Base-by-base conservation (phyloP, 2,888 invertebrate genomes). In the Meiosimyza platycephala region DNA sequence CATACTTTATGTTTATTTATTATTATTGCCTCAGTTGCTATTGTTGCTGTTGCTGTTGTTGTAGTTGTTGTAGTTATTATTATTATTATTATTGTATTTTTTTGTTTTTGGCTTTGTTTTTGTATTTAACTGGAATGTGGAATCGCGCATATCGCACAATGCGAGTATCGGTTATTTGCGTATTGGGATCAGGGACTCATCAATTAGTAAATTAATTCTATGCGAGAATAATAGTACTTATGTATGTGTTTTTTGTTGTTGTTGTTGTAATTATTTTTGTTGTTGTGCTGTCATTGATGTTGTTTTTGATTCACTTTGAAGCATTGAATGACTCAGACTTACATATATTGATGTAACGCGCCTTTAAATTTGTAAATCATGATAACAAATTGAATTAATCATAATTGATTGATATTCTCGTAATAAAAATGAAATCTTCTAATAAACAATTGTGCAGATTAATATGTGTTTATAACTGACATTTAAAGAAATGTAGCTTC, bases 121-220 rank as follows among this genome's bases (percentile, higher is more conserved):
- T 75, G 75, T 74, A 75, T 77, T 74, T 73, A 67, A 72, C 60
- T 64, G 72, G 68, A 18, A 62, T 54, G 40, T 18, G 55, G 18
- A 66, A 51, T 40, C 16, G 67, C 51, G 55, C 40, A 52, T 75
- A 73, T 77, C 74, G 75, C 40, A 40, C 40, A 76, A 75, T 66
- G 64, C 69, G 63, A 64, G 68, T 69, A 60, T 72, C 69, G 72
- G 69, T 74, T 77, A 77, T 78, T 77, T 85, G 84, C 84, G 83
- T 84, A 84, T 84, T 84, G 84, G 83, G 84, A 84, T 84, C 84
- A 85, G 85, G 85, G 84, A 82, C 84, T 81, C 84, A 84, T 85
- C 84, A 84, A 84, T 84, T 84, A 84, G 84, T 85, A 82, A 84
- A 84, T 85, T 83, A 83, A 83, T 83, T 85, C 84, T 81, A 81